Percentiles rank a stretch among this genome's conserved stretches.
Conservation (phyloP, 2,113 vertebrate genomes). For the Xenopus tropicalis region UCB_Xtro_10.0 CM004449.2:100193501-100194000, state of each 20-base stretch:
- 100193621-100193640: neutral
- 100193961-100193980: constrained; percentile 70
- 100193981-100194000: constrained; percentile 68
- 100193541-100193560: neutral
- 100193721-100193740: constrained; percentile 54
- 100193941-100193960: constrained; percentile 65
- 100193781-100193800: constrained; percentile 79
- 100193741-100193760: constrained; percentile 57
- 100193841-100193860: constrained; percentile 66
- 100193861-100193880: constrained; percentile 67
- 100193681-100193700: constrained; percentile 4
- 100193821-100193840: constrained; percentile 74
- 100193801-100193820: constrained; percentile 68
- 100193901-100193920: constrained; percentile 70
- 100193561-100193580: neutral
- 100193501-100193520: neutral
- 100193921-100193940: constrained; percentile 65
- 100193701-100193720: constrained; percentile 75
- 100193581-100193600: too few relatives aligned
- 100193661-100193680: constrained; percentile 15
- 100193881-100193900: constrained; percentile 58
- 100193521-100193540: constrained; percentile 2
- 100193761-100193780: constrained; percentile 72
- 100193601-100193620: neutral
- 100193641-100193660: constrained; percentile 3